Base-by-base conservation (phyloP, 92 coral and sea anemone genomes). In the Parazoanthus swiftii region DNA sequence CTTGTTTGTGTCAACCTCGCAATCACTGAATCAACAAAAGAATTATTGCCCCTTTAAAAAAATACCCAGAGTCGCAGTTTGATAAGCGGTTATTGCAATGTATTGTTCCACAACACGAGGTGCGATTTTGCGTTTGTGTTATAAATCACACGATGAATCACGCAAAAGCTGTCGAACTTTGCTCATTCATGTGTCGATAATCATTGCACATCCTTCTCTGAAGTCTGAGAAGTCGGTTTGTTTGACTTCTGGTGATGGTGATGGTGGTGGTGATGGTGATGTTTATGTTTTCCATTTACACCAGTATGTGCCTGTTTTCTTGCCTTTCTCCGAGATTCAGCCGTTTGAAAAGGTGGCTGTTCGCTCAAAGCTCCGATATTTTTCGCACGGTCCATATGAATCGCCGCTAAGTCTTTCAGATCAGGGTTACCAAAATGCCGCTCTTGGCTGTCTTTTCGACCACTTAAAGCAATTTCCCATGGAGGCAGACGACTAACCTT, bases 401-500 rank as follows among this genome's bases (percentile, higher is more conserved):
- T 87, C 39, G 93, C 67, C 21, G 96, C 94, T 9, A 94, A 84
- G 67, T 94, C 94, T 73, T 79, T 94, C 85, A 85, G 85, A 20
- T 76, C 79, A 13, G 96, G 90, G 72, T 89, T 88, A 6, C 91
- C 94, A 82, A 81, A 81, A 15, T 86, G 85, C 23, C 18, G 59
- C 20, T 92, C 89, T 18, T 77, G 76, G 39, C 85, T 89, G 18
- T 91, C 92, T 38, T 91, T 91, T 79, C 87, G 35, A 20, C 88
- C 91, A 9, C 65, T 82, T 23, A 84, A 67, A 9, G 95, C 70
- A 39, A 81, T 89, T 75, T 89, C 89, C 98, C 98, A 94, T 20
- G 98, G 98, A 43, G 98, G 98, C 16, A 93, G 68, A 14, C 91
- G 93, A 51, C 98, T 94, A 18, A 94, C 98, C 42, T 94, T 94